phyloP scores from a whole-genome alignment of 1,140 invertebrate species.

The Conus ventricosus region DNA sequence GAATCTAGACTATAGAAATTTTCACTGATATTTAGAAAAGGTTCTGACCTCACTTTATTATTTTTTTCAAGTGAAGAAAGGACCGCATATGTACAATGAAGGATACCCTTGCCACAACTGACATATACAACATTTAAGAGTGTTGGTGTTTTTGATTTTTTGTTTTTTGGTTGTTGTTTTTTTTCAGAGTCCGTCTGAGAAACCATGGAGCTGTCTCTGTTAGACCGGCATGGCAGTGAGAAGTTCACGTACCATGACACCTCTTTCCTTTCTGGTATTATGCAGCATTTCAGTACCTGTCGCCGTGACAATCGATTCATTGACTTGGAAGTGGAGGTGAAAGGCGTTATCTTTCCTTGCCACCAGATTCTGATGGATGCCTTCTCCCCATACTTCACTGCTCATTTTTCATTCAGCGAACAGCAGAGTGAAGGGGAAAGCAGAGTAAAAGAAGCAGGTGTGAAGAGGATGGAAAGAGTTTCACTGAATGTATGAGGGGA shows the following conservation, averaged over 20 bases:
- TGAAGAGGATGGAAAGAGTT: neutral
- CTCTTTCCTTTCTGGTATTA: neutral
- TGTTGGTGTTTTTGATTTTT: no score
- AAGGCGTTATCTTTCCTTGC: constrained; percentile 34
- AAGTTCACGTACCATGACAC: constrained; percentile 23
- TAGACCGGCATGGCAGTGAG: constrained; percentile 29
- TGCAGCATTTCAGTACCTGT: constrained; percentile 31
- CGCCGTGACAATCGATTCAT: constrained; percentile 24
- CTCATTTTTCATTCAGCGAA: constrained; percentile 36
- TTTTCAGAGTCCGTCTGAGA: neutral
- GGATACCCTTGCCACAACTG: no score
- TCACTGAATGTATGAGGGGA: constrained; percentile 17
- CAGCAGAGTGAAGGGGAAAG: neutral
- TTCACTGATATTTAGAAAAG: no score
- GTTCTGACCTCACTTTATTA: no score
- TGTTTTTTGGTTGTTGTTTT: no score
- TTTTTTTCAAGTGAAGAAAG: no score
- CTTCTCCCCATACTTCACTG: constrained; percentile 39
- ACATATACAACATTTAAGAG: no score
- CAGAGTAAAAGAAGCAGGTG: neutral
- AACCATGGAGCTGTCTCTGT: constrained; percentile 22
- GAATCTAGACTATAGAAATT: no score
- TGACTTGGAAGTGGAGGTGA: constrained; percentile 39
- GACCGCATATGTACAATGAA: no score
- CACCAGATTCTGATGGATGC: constrained; percentile 41